phyloP scores from a whole-genome alignment of 1,140 invertebrate species.

The Ridgeia piscesae region DNA sequence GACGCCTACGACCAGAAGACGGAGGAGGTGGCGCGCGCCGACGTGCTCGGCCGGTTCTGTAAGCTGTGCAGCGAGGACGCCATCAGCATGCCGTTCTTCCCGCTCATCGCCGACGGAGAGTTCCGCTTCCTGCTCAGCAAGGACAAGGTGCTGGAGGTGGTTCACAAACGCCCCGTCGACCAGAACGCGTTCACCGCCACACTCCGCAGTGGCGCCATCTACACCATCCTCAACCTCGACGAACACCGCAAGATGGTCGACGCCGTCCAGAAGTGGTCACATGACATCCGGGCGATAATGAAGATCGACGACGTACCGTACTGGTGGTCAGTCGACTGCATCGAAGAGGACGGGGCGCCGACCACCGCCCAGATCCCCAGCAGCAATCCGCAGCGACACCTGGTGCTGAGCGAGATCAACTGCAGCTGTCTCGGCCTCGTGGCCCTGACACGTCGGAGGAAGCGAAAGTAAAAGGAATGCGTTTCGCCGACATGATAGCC shows the following conservation, averaged over 20 bases:
- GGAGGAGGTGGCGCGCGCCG: constrained; percentile 22
- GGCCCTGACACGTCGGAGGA: constrained; percentile 30
- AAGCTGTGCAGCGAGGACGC: constrained; percentile 28
- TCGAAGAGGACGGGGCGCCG: constrained; percentile 14
- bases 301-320: constrained; percentile 30
- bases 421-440: constrained; percentile 30
- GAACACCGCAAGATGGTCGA: constrained; percentile 25
- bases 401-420: constrained; percentile 30
- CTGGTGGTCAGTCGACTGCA: constrained; percentile 33
- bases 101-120: constrained; percentile 31
- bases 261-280: constrained; percentile 23
- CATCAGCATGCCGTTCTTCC: constrained; percentile 33
- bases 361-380: constrained; percentile 24
- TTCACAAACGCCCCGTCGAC: constrained; percentile 31
- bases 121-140: constrained; percentile 32
- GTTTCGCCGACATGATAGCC: constrained; percentile 31
- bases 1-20: constrained; percentile 30
- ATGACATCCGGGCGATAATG: constrained; percentile 23
- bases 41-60: constrained; percentile 20
- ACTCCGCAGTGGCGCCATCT: constrained; percentile 27
- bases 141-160: constrained; percentile 29
- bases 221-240: constrained; percentile 26
- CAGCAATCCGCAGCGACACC: constrained; percentile 21
- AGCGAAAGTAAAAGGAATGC: constrained; percentile 29
- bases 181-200: constrained; percentile 30